phyloP scores from a whole-genome alignment of 23 tunicate genomes.

The Ascidia mentula region DNA sequence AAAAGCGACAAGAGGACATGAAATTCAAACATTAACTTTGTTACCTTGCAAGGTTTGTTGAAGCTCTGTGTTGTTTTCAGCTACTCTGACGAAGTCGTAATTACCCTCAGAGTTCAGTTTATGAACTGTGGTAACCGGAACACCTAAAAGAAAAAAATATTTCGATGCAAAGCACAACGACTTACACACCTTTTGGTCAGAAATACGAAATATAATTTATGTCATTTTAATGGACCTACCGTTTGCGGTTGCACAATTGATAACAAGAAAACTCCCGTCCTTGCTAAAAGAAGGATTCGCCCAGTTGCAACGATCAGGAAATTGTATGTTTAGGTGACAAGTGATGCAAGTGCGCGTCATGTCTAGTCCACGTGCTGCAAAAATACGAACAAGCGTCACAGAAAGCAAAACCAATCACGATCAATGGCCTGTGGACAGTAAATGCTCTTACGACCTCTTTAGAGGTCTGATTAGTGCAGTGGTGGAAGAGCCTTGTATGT shows the following conservation, averaged over 20 bases:
- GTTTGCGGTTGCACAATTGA: conserved; percentile 80
- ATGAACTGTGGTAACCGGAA: conserved; percentile 43
- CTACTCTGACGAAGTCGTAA: conserved; percentile 30
- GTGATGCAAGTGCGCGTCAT: conserved; percentile 51
- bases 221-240: conserved; percentile 10
- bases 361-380: conserved; percentile 38
- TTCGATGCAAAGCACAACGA: not conserved
- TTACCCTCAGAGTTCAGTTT: conserved; percentile 22
- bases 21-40: no score
- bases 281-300: conserved; percentile 73
- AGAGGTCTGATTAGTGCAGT: no score
- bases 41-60: conserved; percentile 34
- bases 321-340: conserved; percentile 44
- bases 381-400: not conserved
- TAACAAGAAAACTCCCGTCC: conserved; percentile 59
- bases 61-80: conserved; percentile 37
- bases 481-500: no score
- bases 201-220: not conserved
- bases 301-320: conserved; percentile 73
- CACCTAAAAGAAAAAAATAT: conserved; percentile 22
- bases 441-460: no score
- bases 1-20: no score
- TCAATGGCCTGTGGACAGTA: no score
- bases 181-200: not conserved
- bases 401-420: no score